Percentiles rank a stretch among this genome's conserved stretches.
phyloP scores from a whole-genome alignment of 2,113 vertebrate genomes.

The Delphinus delphis region DNA sequence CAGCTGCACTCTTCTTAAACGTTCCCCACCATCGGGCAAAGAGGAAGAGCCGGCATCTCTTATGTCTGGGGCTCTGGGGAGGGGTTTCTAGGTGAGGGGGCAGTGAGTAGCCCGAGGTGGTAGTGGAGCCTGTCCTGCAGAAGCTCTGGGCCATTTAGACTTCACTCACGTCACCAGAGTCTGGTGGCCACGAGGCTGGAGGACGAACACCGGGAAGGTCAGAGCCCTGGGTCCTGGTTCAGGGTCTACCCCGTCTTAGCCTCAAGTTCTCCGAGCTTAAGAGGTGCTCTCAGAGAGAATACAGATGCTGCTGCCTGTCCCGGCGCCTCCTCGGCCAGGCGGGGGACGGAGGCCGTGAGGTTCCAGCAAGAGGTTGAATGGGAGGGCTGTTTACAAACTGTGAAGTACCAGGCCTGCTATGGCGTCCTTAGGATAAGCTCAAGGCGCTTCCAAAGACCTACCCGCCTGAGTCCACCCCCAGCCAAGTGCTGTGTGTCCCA shows the following conservation, averaged over 20 bases:
- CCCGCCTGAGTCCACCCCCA: not conserved
- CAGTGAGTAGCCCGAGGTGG: not conserved
- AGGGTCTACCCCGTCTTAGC: not conserved
- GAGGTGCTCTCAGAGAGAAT: not conserved
- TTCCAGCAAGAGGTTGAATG: accelerated
- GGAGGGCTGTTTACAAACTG: not conserved
- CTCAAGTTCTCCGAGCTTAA: not conserved
- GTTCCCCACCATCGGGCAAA: not conserved
- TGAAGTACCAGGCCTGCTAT: not conserved
- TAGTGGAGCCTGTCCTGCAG: too few species aligned
- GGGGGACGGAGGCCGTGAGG: accelerated
- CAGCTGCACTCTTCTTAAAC: not conserved
- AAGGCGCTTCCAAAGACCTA: not conserved
- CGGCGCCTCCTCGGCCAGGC: too few species aligned
- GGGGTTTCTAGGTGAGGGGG: not conserved
- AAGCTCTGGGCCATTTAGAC: not conserved
- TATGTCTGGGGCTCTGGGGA: not conserved
- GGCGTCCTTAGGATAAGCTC: not conserved
- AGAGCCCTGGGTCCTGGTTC: not conserved
- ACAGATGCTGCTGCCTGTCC: not conserved
- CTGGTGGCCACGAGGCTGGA: not conserved
- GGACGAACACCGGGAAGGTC: not conserved
- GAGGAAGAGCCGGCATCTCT: not conserved
- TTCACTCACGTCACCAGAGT: not conserved
- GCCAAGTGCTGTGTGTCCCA: not conserved